Conservation (phyloP, 2,888 invertebrate genomes). For the Eupithecia inturbata region DNA sequence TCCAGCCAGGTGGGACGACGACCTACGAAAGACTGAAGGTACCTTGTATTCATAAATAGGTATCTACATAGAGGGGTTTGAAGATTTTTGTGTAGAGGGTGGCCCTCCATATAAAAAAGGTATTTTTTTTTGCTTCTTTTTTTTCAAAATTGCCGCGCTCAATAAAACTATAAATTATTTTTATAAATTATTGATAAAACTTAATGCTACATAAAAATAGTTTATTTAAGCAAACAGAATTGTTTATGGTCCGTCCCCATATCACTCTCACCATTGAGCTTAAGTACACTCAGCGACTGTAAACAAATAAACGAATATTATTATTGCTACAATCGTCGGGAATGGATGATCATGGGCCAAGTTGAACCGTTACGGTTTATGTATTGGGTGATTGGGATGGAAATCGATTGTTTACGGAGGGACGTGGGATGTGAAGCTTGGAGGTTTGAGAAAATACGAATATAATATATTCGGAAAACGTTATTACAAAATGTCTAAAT, state of each 20-base stretch:
- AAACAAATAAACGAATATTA: conserved; percentile 53
- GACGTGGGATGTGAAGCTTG: conserved; percentile 2
- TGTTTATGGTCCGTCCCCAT: conserved; percentile 21
- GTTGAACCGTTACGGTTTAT: conserved; percentile 43
- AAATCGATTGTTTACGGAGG: conserved; percentile 22
- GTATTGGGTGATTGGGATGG: conserved; percentile 36
- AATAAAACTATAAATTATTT: no score
- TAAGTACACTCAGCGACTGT: conserved; percentile 39
- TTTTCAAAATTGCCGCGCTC: no score
- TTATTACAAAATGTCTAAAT: no score
- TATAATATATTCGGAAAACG: background rate
- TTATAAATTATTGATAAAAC: no score
- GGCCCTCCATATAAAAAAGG: no score
- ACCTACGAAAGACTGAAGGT: no score
- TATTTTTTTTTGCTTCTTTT: no score
- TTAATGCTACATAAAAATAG: background rate
- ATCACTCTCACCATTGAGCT: conserved; percentile 6
- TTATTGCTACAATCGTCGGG: conserved; percentile 44
- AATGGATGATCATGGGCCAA: conserved; percentile 47
- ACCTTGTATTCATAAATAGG: no score
- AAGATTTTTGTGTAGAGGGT: no score
- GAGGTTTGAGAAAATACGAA: background rate
- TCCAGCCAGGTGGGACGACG: no score
- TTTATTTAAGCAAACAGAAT: background rate
- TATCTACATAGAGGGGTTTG: no score